Base-by-base conservation (phyloP, 2,797 vertebrate species). In the Cyclopterus lumpus region DNA sequence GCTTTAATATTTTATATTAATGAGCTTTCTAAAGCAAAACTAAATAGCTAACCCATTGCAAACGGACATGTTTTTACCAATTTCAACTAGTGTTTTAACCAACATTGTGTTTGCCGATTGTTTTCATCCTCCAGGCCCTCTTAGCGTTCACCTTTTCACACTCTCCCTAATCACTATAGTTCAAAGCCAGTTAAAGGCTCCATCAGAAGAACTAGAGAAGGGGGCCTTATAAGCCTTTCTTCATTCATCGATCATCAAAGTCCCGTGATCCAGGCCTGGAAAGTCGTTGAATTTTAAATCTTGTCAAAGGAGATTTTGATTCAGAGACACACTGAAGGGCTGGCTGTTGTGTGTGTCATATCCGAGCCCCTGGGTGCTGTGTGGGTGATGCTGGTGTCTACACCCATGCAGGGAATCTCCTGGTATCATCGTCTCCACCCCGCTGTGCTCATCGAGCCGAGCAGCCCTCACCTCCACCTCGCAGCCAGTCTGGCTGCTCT, bases 341-440 rank as follows among this genome's bases (percentile, higher is more conserved):
- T 28, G 1, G 16, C 15, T 46, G 14, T 24, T 61, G 8, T 34
- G 38, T 46, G 57, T 51, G 51, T 64, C 30, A 12, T 30, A 46
- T 46, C 57, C 0, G 10, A 58, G 71, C 54, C 72, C 24, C 11
- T 32, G 64, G 76, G 61, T 54, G 60, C 61, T 30, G 61, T 28
- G 30, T n/a, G 22, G 51, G 67, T 53, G 32, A 22, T 51, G 38
- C 28, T 30, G 58, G 34, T 55, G 55, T 58, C 59, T 76, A 36
- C 34, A 42, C 38, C 51, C n/a, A 30, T 61, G 53, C 42, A 16
- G 74, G 73, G 73, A 75, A 75, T 65, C 81, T 83, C 75, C 57
- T 62, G 9, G 4, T 54, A 69, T 74, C 72, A 62, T 10, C 18
- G 22, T 32, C 51, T 36, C 34, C 61, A 20, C 54, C 80, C 76